Evolutionary conservation across 1,140 invertebrate species (phyloP).

Genomic region (Drosophila burlai): DNA sequence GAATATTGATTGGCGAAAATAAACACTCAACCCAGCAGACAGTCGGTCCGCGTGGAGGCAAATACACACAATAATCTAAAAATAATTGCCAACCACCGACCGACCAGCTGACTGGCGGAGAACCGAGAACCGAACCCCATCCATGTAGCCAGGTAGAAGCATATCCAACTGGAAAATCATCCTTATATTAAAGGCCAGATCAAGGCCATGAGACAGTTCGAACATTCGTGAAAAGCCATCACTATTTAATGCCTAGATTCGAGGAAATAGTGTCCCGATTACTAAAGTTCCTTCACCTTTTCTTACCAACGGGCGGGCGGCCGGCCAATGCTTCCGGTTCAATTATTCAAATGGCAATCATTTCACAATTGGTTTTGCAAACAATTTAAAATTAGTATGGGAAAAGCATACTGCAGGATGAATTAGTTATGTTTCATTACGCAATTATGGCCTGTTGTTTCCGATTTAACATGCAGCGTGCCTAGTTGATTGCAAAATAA

Average conservation of each 20-base stretch:
- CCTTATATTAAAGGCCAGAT: constrained; percentile 19
- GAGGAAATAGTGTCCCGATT: background rate
- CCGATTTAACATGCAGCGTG: background rate
- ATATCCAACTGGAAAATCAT: constrained; percentile 44
- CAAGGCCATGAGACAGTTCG: constrained; percentile 16
- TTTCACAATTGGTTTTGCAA: constrained; percentile 21
- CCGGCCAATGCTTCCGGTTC: constrained; percentile 11
- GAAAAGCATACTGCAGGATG: constrained; percentile 2
- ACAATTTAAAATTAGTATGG: constrained; percentile 10
- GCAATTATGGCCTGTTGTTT: constrained; percentile 5
- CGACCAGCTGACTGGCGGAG: constrained; percentile 41
- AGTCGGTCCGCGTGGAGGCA: constrained; percentile 44
- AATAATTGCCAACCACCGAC: constrained; percentile 64
- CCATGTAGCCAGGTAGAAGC: constrained; percentile 18
- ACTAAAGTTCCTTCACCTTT: constrained; percentile 34
- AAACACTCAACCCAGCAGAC: constrained; percentile 47
- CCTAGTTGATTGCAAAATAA: background rate
- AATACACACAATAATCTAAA: constrained; percentile 67
- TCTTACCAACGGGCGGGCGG: background rate
- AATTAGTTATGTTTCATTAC: constrained; percentile 1
- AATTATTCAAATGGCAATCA: constrained; percentile 46
- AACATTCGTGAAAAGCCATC: constrained; percentile 1
- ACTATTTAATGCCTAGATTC: constrained; percentile 13
- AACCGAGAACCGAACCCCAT: constrained; percentile 9
- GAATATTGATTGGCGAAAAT: constrained; percentile 61